Conservation (phyloP, 2,888 invertebrate genomes). For the Hypsopygia costalis region DNA sequence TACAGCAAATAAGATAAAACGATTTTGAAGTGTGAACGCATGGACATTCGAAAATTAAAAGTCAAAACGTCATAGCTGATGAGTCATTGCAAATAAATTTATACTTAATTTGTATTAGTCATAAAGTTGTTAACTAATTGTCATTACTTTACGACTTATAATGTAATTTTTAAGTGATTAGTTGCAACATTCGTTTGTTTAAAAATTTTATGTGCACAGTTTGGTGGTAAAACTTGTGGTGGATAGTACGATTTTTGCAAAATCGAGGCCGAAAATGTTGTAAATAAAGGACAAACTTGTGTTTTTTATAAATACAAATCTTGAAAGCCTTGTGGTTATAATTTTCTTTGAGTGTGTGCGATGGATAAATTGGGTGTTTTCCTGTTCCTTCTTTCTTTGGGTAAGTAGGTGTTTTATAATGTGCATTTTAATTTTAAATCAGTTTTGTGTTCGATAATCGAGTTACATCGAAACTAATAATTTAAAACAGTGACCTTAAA, state of each 20-base stretch:
- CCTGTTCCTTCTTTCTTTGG: slow-evolving; percentile 38
- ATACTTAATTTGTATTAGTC: slow-evolving; percentile 6
- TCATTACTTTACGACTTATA: slow-evolving; percentile 5
- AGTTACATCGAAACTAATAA: no score
- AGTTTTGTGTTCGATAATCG: neutral
- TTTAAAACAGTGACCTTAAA: no score
- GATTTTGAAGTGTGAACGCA: slow-evolving; percentile 35
- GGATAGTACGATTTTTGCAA: slow-evolving; percentile 36
- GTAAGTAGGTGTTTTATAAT: slow-evolving; percentile 29
- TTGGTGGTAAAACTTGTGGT: slow-evolving; percentile 57
- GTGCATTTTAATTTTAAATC: slow-evolving; percentile 3
- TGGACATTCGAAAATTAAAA: slow-evolving; percentile 16
- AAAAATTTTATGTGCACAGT: slow-evolving; percentile 47
- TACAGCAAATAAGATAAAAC: slow-evolving; percentile 26
- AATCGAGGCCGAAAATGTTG: slow-evolving; percentile 19
- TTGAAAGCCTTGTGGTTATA: slow-evolving; percentile 12
- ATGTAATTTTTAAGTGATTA: slow-evolving; percentile 27
- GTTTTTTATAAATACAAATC: slow-evolving; percentile 12
- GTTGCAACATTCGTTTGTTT: slow-evolving; percentile 29
- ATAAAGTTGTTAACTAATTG: slow-evolving; percentile 26
- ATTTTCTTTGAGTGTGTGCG: slow-evolving; percentile 3
- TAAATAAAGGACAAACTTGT: slow-evolving; percentile 21
- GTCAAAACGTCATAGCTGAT: slow-evolving; percentile 17
- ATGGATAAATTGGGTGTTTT: slow-evolving; percentile 29
- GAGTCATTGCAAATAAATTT: slow-evolving; percentile 27